Base-by-base conservation (phyloP, 1,140 invertebrate genomes). In the Atta texana region DNA sequence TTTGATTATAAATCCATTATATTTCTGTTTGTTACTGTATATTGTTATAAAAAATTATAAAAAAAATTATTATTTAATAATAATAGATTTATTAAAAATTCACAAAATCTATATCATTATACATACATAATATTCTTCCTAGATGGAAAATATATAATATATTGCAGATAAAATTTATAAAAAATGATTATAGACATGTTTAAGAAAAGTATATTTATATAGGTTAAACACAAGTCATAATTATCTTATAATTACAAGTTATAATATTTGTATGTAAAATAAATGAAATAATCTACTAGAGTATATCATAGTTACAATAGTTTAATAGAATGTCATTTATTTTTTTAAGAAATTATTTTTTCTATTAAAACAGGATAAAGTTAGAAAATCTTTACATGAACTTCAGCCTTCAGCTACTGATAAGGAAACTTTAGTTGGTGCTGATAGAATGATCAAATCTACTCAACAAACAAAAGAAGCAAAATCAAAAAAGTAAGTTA, bases 371-470 rank as follows among this genome's bases (percentile, higher is more conserved):
- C 90, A 94, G 93, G 93, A 93, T 86, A 95, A 94, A 91, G 68
- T 91, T 81, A 94, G 96, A 90, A 96, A 96, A 94, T 96, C 96
- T 64, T 95, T 97, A 24, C 96, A 96, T 94, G 95, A 95, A 77
- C 91, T 97, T 71, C 97, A 97, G 93, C 96, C 95, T 84, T 94
- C 96, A 61, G 96, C 96, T 69, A 95, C 93, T 16, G 96, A 97
- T 88, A 96, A 96, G 90, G 96, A 97, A 94, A 97, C 97, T 92
- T 95, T 97, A 87, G 96, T 96, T 91, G 96, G 96, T 90, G 94
- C 87, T 86, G 93, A 94, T 63, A 93, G 95, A 76, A 90, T 87
- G 16, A 77, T 94, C 2, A 93, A 93, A 77, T 93, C 93, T 53
- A 87, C 90, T 24, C 51, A 86, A 80, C 87, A 44, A 72, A 24